Percentiles rank a stretch among this genome's conserved stretches.
Evolutionary conservation across 2,888 invertebrate genomes (phyloP).

Genomic region (Hemistola chrysoprasaria): DNA sequence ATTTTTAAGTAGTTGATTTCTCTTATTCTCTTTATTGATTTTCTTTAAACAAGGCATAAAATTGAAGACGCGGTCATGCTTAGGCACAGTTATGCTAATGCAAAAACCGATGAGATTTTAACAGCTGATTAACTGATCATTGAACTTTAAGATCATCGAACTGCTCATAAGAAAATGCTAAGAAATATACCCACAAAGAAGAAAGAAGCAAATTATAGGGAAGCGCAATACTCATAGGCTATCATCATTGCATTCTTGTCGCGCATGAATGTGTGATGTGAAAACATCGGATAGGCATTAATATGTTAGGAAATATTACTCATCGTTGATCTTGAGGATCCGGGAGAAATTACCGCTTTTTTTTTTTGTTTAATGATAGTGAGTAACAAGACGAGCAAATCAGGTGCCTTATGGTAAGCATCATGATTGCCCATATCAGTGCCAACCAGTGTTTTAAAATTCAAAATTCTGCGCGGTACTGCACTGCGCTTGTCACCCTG

Average conservation of each 20-base stretch:
- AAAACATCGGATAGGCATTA: constrained; percentile 29
- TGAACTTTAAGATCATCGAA: constrained; percentile 17
- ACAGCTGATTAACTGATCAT: constrained; percentile 13
- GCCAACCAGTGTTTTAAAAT: too few species aligned
- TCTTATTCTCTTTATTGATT: constrained; percentile 5
- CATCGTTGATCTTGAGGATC: constrained; percentile 11
- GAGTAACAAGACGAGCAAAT: too few species aligned
- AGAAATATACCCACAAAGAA: constrained; percentile 6
- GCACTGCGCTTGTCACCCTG: too few species aligned
- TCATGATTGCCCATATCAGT: too few species aligned
- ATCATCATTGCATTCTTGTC: constrained; percentile 31
- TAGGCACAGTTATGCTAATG: constrained; percentile 7
- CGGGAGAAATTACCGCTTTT: constrained; percentile 17
- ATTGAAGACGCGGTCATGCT: constrained; percentile 12
- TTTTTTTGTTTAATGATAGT: too few species aligned
- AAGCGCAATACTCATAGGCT: constrained; percentile 17
- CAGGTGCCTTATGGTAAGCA: too few species aligned
- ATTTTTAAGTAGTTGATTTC: constrained; percentile 2
- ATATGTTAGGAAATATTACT: too few species aligned
- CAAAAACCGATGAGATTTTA: constrained; percentile 5
- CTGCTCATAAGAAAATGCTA: constrained; percentile 2
- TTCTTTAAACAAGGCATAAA: constrained; percentile 12
- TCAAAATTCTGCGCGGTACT: too few species aligned
- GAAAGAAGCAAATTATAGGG: constrained; percentile 31
- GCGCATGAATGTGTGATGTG: constrained; percentile 37